Conservation (phyloP, 2,113 vertebrate species). For the Peromyscus polionotus region DNA sequence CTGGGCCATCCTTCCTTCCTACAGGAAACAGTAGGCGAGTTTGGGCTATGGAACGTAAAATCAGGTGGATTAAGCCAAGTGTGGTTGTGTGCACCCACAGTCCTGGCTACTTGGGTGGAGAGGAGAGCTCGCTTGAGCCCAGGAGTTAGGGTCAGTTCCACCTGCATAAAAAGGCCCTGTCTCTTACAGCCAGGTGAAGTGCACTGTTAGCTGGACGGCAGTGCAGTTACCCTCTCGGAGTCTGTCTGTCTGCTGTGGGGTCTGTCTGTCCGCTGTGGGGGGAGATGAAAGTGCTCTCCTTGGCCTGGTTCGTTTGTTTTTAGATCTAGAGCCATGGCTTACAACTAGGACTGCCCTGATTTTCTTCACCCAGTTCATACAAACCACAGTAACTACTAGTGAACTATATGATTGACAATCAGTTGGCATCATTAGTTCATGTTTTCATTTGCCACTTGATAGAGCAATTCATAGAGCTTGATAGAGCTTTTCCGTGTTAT, state of each 20-base stretch:
- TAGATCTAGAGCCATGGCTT: not conserved
- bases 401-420: not conserved
- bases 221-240: not conserved
- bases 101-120: not conserved
- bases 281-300: not conserved
- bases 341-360: not conserved
- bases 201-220: not conserved
- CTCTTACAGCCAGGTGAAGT: not conserved
- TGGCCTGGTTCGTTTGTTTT: not conserved
- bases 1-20: not conserved
- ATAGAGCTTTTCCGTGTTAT: not conserved
- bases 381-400: not conserved
- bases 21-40: not conserved
- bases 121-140: not conserved
- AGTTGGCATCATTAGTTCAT: not conserved
- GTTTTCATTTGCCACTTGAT: constrained; percentile 43
- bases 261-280: not conserved
- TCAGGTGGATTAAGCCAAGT: not conserved
- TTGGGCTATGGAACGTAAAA: not conserved
- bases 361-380: not conserved
- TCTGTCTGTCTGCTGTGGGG: not conserved
- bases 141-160: not conserved
- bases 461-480: not conserved
- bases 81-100: not conserved
- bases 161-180: not conserved